phyloP scores from a whole-genome alignment of 2,888 invertebrate species.

The Dione juno region DNA sequence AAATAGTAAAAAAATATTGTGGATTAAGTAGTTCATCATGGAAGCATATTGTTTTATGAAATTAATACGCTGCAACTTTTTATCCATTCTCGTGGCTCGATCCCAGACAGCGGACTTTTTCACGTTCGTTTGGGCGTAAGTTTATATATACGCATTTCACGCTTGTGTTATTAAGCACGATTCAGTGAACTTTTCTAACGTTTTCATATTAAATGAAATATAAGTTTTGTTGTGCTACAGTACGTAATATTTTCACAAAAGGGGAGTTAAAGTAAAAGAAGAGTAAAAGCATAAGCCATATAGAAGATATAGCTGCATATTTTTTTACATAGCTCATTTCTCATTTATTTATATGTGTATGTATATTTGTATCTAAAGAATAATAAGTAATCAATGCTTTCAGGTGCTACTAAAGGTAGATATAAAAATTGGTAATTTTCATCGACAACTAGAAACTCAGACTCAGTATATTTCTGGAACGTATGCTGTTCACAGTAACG shows the following conservation, averaged over 20 bases:
- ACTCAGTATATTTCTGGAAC: too few species aligned
- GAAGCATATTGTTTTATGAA: slow-evolving; percentile 14
- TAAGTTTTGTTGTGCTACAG: slow-evolving; percentile 15
- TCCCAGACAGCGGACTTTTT: slow-evolving; percentile 19
- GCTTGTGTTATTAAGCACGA: slow-evolving; percentile 23
- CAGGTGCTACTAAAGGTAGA: too few species aligned
- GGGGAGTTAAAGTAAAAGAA: too few species aligned
- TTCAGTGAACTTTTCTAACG: slow-evolving; percentile 25
- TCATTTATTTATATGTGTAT: too few species aligned
- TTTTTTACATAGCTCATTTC: not conserved
- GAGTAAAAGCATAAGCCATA: too few species aligned
- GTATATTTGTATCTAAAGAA: too few species aligned
- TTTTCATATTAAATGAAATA: slow-evolving; percentile 11
- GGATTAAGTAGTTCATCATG: not conserved
- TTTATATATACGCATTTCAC: slow-evolving; percentile 26
- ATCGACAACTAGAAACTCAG: too few species aligned
- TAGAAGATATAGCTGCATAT: not conserved
- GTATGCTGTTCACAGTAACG: too few species aligned
- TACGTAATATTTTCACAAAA: slow-evolving; percentile 7
- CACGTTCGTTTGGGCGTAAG: slow-evolving; percentile 20
- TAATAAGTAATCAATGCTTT: too few species aligned
- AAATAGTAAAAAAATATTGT: not conserved
- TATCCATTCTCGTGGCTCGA: not conserved
- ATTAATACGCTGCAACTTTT: slow-evolving; percentile 17
- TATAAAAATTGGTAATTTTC: too few species aligned